Base-by-base conservation (phyloP, 2,888 invertebrate genomes). In the Eupithecia centaureata region DNA sequence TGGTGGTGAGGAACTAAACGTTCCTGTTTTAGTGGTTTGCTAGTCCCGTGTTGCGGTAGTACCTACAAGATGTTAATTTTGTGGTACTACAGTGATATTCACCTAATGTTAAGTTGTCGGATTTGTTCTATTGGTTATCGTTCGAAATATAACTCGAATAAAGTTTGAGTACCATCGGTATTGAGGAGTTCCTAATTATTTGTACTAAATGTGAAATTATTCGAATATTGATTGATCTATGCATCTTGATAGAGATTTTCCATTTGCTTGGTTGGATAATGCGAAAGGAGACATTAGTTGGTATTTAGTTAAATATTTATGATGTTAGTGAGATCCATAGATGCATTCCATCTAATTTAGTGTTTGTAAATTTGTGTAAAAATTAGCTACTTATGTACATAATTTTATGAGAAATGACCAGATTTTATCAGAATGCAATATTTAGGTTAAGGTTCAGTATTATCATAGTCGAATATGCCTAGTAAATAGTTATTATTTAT, bases 341-440 rank as follows among this genome's bases (percentile, higher is more conserved):
- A 80, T 78, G 79, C 87, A 91, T 91, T 89, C 90, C 88, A 86
- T 81, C 77, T n/a, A n/a, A n/a, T n/a, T 74, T 76, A 76, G 77
- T 80, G 73, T 81, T 79, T 91, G 89, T 91, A 90, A 81, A 91
- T 88, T 88, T 84, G 80, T 90, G 88, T 91, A 91, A 81, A 91
- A 88, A 88, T 82, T 79, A 80, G 82, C 63, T 71, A 63, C 61
- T 82, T 86, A 86, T 79, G 77, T 86, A 83, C 82, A 80, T 84
- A 86, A 82, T 82, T 83, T 87, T 90, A 89, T 88, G 86, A 87
- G 85, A 90, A 90, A 84, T 89, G 91, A 91, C 88, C 92, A 93
- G 91, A 92, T 91, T 92, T 90, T 92, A 93, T 92, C 89, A 90
- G 86, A 91, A 89, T 90, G 93, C 93, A 93, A 93, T 93, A 93